Conservation (phyloP, 1,140 invertebrate species). For the Papilio machaon region DNA sequence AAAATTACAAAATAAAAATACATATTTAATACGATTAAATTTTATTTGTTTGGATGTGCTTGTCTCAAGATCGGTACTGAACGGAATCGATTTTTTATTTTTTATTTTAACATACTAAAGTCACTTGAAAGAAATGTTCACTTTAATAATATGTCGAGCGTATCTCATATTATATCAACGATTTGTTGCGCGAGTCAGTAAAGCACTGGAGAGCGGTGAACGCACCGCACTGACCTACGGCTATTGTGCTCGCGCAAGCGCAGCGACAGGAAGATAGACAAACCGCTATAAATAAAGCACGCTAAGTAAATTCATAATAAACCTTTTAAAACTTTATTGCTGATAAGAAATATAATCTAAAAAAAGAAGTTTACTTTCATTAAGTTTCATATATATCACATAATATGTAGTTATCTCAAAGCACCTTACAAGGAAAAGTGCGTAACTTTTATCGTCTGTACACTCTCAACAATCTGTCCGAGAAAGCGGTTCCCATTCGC, state of each 20-base stretch:
- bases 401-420: background rate
- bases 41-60: too few relatives aligned
- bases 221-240: slow-evolving; percentile 72
- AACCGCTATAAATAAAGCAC: slow-evolving; percentile 10
- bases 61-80: too few relatives aligned
- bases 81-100: too few relatives aligned
- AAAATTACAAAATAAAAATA: too few relatives aligned
- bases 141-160: background rate
- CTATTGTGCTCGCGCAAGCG: slow-evolving; percentile 62
- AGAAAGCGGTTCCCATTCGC: background rate
- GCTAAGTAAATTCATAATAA: slow-evolving; percentile 28
- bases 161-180: slow-evolving; percentile 18
- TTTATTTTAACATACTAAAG: too few relatives aligned
- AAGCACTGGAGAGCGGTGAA: slow-evolving; percentile 71
- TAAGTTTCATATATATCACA: too few relatives aligned
- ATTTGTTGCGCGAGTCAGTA: slow-evolving; percentile 50
- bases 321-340: background rate
- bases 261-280: slow-evolving; percentile 51
- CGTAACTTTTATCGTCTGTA: background rate
- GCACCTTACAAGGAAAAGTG: background rate
- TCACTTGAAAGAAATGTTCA: too few relatives aligned
- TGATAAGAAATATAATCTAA: too few relatives aligned
- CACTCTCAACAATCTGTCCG: background rate
- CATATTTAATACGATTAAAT: too few relatives aligned
- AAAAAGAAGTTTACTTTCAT: too few relatives aligned